Conservation (phyloP, 2,113 vertebrate species). For the Potamarius usumacintae region DNA sequence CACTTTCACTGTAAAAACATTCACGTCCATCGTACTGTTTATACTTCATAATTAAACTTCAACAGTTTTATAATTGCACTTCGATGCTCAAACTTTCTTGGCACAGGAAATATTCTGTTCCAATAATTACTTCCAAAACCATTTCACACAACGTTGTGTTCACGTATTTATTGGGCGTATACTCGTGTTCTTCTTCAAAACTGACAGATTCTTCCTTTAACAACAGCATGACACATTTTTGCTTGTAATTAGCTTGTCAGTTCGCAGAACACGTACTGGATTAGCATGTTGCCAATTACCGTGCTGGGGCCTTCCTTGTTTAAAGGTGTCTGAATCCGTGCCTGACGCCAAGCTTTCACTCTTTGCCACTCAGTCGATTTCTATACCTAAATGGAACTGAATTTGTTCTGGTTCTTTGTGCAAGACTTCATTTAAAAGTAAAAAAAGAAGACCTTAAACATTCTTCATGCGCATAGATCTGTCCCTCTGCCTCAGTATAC, state of each 20-base stretch:
- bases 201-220: neutral
- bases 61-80: neutral
- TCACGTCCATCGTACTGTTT: neutral
- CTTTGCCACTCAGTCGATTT: constrained; percentile 1
- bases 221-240: neutral
- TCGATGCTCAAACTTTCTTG: neutral
- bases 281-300: constrained; percentile 32
- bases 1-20: neutral
- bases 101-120: neutral
- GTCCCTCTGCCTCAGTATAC: neutral
- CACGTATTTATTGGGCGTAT: neutral
- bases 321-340: constrained; percentile 42
- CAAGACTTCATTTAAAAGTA: neutral
- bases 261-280: constrained; percentile 30
- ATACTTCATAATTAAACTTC: neutral
- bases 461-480: constrained; percentile 1
- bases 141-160: neutral
- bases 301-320: constrained; percentile 42
- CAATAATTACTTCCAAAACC: neutral
- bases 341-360: constrained; percentile 34
- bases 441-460: neutral
- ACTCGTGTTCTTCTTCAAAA: neutral
- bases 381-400: neutral
- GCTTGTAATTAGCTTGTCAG: constrained; percentile 41
- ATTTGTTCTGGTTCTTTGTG: neutral